Evolutionary conservation across 1,140 invertebrate species (phyloP), one percentile per base, ranked within the genome.

Genomic region (Coelopa frigida): DNA sequence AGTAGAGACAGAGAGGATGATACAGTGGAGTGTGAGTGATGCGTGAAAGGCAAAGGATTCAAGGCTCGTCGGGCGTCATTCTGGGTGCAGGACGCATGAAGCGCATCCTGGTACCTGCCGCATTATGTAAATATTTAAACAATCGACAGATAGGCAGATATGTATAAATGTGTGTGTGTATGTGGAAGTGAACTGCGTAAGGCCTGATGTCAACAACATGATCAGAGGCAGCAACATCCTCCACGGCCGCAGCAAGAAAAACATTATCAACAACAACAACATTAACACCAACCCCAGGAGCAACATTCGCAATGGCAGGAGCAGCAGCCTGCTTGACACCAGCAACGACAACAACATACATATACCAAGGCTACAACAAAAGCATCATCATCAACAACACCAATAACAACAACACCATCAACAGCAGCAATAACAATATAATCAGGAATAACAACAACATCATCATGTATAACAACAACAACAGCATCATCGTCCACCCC

Each of bases 61-160:
- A n/a, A n/a, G n/a, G n/a, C n/a, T n/a, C n/a, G n/a, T n/a, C n/a
- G n/a, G n/a, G n/a, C n/a, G n/a, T n/a, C n/a, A n/a, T n/a, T n/a
- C n/a, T n/a, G n/a, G n/a, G n/a, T n/a, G n/a, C n/a, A n/a, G n/a
- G n/a, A n/a, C n/a, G n/a, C n/a, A n/a, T n/a, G n/a, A n/a, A n/a
- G n/a, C n/a, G n/a, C n/a, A n/a, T n/a, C 33, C 33, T 32, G 33
- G 53, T 56, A 65, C 61, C 61, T 65, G 59, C 61, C 59, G 61
- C 55, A 61, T 59, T 65, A 55, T 56, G 59, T 60, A 65, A 65
- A 65, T 65, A 65, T 65, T 65, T 64, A 58, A 61, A 56, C 59
- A 61, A 64, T 58, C 58, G 56, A 23, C 31, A n/a, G n/a, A n/a
- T n/a, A n/a, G 15, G 39, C 17, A 5, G 1, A n/a, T 26, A 11